These are phyloP conservation scores for Sminthopsis crassicaudata DNA, from an alignment of 2,113 vertebrate species.

Conservation along the genomic window DNA sequence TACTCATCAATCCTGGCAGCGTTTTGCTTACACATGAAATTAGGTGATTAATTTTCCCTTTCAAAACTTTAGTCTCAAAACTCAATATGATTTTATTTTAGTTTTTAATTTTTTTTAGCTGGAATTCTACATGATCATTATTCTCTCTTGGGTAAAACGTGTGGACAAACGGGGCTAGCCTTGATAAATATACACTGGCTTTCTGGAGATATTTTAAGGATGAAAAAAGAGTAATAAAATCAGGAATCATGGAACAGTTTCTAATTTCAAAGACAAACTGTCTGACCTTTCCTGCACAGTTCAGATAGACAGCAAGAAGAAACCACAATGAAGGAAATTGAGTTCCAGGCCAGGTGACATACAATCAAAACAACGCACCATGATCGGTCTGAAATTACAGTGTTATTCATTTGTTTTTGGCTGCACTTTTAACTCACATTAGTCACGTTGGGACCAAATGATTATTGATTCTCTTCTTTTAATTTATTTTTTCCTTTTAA, in stretches of 20 bases:
- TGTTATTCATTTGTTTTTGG: not conserved
- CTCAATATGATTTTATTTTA: slow-evolving; percentile 53
- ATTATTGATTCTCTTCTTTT: not conserved
- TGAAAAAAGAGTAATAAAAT: slow-evolving; percentile 63
- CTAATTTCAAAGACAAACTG: slow-evolving; percentile 71
- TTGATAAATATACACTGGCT: slow-evolving; percentile 51
- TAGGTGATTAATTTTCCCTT: slow-evolving; percentile 47
- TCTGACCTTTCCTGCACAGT: slow-evolving; percentile 61
- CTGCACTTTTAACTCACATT: not conserved
- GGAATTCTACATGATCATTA: slow-evolving; percentile 22
- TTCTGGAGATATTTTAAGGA: slow-evolving; percentile 32
- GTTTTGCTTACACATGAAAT: slow-evolving; percentile 54
- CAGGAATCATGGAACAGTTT: slow-evolving; percentile 49
- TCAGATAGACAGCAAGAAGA: slow-evolving; percentile 60
- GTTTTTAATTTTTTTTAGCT: slow-evolving; percentile 52
- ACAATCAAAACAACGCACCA: not conserved
- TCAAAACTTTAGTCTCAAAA: slow-evolving; percentile 57
- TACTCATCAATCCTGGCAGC: not conserved
- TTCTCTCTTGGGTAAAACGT: slow-evolving; percentile 51
- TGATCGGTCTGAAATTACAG: slow-evolving; percentile 31
- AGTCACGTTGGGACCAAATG: not conserved
- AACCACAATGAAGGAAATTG: slow-evolving; percentile 68
- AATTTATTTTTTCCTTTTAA: not conserved
- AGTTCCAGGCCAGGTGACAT: slow-evolving; percentile 50
- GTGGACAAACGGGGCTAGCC: slow-evolving; percentile 56